Conservation (phyloP, 1,140 invertebrate genomes). For the Luehdorfia chinensis region DNA sequence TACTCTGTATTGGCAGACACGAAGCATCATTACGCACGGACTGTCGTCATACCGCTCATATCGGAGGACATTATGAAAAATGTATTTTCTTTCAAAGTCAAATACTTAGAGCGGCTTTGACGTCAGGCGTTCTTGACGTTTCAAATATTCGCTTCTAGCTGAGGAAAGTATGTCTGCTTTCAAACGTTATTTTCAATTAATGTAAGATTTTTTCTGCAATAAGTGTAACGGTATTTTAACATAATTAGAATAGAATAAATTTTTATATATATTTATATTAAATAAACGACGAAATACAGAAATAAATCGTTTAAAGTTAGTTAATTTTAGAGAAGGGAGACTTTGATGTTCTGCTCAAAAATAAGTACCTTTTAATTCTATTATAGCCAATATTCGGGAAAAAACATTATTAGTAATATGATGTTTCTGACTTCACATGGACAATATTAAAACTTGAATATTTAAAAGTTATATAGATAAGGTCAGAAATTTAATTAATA, state of each 20-base stretch:
- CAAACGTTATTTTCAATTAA: not conserved
- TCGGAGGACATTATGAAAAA: slow-evolving; percentile 43
- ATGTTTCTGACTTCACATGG: too few species aligned
- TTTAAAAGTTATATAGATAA: slow-evolving; percentile 15
- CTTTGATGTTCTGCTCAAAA: too few species aligned
- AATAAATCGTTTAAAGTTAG: too few species aligned
- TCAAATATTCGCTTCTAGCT: slow-evolving; percentile 26
- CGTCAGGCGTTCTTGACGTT: slow-evolving; percentile 33
- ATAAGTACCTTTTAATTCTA: too few species aligned
- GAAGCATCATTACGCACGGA: slow-evolving; percentile 27
- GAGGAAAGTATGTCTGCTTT: not conserved
- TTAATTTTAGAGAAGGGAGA: too few species aligned
- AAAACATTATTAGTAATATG: too few species aligned
- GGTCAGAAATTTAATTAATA: slow-evolving; percentile 3
- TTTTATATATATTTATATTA: too few species aligned
- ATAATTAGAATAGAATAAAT: too few species aligned
- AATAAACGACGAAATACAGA: too few species aligned
- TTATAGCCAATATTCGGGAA: too few species aligned
- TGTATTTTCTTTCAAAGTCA: slow-evolving; percentile 45
- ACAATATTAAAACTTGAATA: not conserved
- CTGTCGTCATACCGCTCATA: slow-evolving; percentile 27
- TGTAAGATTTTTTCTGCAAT: not conserved
- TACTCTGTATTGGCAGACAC: slow-evolving; percentile 15
- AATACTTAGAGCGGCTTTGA: slow-evolving; percentile 29
- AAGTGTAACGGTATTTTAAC: too few species aligned